Evolutionary conservation across 2,113 vertebrate species (phyloP), one percentile per base, ranked within the genome.

Genomic region (Caranx melampygus): DNA sequence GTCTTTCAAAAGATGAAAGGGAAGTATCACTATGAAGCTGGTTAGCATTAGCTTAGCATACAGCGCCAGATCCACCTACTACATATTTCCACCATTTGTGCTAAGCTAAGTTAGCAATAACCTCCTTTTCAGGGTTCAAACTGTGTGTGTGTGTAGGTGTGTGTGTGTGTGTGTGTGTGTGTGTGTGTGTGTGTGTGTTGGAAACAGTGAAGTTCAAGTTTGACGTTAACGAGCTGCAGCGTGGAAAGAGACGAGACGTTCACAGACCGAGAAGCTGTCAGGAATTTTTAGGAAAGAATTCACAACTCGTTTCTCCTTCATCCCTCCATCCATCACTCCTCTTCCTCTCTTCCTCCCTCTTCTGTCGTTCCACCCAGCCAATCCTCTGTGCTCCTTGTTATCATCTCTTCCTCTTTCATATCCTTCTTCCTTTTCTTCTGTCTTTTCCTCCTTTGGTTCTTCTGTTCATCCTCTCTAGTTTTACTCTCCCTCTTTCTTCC

Each of bases 201-300:
- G 89, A 87, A 91, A 87, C 33, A 20, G 68, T 20, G 14, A 18
- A n/a, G 67, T 83, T 82, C n/a, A 55, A 87, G 80, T 78, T 78
- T 89, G 83, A 89, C 73, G 85, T 62, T 89, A 88, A 91, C 81
- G 81, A 10, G 62, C 73, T 83, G 49, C 83, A 89, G 75, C 87
- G 7, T 88, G 86, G 82, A 88, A 89, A 89, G 89, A 83, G 84
- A 40, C 83, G 2, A 35, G 31, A 72, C 75, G 6, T 72, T 84
- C 47, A 63, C 13, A 64, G 72, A 84, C 78, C 12, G 61, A 8
- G 67, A 47, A 65, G 75, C 47, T 44, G 71, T 59, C 3, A 45
- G 40, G 86, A 72, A 73, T 72, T 54, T 45, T 63, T 0, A 7
- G 84, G 79, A 88, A 83, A 79, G 83, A 89, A 86, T 82, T 82